Evolutionary conservation across 2,888 invertebrate species (phyloP), one percentile per base, ranked within the genome.

Genomic region (Molorchus minor): DNA sequence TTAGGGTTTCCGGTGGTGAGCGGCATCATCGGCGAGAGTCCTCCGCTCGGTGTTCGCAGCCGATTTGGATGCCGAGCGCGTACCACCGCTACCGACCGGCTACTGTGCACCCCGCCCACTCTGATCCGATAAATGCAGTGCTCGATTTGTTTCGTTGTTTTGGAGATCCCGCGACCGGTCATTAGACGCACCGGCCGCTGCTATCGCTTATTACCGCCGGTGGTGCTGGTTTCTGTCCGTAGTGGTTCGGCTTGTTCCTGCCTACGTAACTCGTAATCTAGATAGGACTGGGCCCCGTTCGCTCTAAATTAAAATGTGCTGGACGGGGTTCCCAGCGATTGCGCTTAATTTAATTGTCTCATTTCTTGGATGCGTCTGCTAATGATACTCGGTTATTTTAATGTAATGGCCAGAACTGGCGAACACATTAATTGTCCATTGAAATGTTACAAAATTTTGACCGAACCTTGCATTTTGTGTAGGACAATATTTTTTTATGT

Each of bases 61-160:
- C 71, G 71, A 75, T 78, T 78, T 75, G 75, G 76, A 78, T 77
- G 76, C 79, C 68, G 70, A 71, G 69, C 78, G 75, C 77, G 77
- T 77, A 75, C n/a, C 75, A 62, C 72, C 67, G 72, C 71, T 61
- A 62, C 66, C 67, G 61, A 68, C 64, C 72, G 67, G 73, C 73
- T 74, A 74, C 74, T 66, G 73, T 72, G 66, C 73, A 76, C 76
- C 76, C 77, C 78, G 78, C 78, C 78, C 72, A 77, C 77, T 76
- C 72, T 74, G 77, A 77, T 77, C 76, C 78, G 79, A 79, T 79
- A 78, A 79, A 78, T 78, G 77, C 77, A 74, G 72, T 74, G 71
- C 74, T 76, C 73, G 76, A 61, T 65, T 75, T 76, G 75, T 75
- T 77, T 77, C 73, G 75, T 75, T 75, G 74, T 73, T 73, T 67